phyloP scores from a whole-genome alignment of 2,113 vertebrate genomes.

The Junco hyemalis region DNA sequence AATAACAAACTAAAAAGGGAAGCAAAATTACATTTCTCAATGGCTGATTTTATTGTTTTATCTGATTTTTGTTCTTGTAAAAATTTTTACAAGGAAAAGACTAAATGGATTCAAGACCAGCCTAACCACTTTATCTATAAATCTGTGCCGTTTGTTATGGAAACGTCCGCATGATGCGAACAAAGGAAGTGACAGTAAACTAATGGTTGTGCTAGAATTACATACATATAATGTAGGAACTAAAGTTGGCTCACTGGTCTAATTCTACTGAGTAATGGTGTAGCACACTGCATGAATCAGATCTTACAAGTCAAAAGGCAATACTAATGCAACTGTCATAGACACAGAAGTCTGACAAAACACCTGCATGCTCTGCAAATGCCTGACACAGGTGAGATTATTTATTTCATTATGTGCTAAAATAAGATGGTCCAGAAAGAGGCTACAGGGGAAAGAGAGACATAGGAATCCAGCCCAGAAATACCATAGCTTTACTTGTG shows the following conservation, averaged over 20 bases:
- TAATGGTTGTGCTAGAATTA: slow-evolving; percentile 8
- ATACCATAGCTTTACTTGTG: neutral
- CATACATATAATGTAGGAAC: neutral
- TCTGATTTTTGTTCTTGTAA: neutral
- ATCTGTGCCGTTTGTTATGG: neutral
- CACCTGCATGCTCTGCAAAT: neutral
- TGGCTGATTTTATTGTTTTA: neutral
- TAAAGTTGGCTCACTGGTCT: neutral
- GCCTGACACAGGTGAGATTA: neutral
- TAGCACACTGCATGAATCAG: neutral
- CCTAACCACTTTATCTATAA: slow-evolving; percentile 29
- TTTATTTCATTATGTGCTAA: neutral
- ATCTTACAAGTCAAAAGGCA: neutral
- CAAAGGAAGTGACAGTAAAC: neutral
- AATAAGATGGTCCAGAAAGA: neutral
- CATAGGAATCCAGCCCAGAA: neutral
- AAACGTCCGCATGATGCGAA: slow-evolving; percentile 18
- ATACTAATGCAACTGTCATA: neutral
- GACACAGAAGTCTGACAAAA: neutral
- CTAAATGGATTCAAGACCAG: neutral
- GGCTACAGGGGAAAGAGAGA: neutral
- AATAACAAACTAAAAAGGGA: neutral
- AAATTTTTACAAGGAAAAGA: neutral
- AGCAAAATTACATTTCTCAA: neutral
- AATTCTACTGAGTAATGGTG: neutral